These are phyloP conservation scores for Pyxicephalus adspersus DNA, from an alignment of 2,113 vertebrate species.

Conservation along the genomic window DNA sequence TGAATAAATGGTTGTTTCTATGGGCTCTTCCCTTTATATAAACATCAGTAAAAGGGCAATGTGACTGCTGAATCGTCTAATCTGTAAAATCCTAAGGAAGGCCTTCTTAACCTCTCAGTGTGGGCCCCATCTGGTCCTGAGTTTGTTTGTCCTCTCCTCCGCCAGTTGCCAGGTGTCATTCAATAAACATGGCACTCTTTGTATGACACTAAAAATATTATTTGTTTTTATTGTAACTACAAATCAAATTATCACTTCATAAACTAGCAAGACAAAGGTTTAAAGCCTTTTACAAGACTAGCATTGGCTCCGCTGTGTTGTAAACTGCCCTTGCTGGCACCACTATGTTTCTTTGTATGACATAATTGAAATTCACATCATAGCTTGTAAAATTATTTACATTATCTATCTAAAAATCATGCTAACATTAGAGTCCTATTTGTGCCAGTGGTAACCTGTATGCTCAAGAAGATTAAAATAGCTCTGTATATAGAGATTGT, in stretches of 20 bases:
- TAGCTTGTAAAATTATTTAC: not conserved
- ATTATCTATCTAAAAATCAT: not conserved
- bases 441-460: not conserved
- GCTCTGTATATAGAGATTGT: not conserved
- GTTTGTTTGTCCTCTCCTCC: no score
- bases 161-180: no score
- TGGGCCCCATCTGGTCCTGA: no score
- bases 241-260: not conserved
- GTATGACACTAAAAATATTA: no score
- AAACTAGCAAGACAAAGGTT: not conserved
- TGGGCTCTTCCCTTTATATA: no score
- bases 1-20: no score
- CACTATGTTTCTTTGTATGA: slow-evolving; percentile 1
- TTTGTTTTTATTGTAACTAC: no score
- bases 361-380: not conserved
- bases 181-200: no score
- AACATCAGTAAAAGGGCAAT: no score
- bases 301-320: not conserved
- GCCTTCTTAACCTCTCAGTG: no score
- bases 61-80: no score
- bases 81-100: no score
- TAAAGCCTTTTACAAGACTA: not conserved
- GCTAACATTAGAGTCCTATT: not conserved
- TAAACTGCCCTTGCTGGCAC: slow-evolving; percentile 25
- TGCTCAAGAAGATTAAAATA: not conserved